Conservation (phyloP, 2,888 invertebrate species). For the Andrena marginata region DNA sequence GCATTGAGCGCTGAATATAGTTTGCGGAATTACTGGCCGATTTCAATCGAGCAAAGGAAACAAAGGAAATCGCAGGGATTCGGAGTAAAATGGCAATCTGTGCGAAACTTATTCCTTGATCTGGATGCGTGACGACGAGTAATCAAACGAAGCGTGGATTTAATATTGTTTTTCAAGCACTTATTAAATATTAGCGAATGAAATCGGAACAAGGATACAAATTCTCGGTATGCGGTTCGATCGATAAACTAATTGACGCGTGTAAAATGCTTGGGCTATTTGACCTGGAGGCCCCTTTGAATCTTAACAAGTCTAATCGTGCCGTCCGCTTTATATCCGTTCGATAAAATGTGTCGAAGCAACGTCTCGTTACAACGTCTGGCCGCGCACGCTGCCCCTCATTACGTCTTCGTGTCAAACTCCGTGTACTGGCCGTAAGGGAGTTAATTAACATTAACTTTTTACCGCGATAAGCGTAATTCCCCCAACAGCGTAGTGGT, state of each 20-base stretch:
- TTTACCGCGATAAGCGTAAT: neutral
- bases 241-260: constrained; percentile 23
- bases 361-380: neutral
- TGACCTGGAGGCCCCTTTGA: constrained; percentile 46
- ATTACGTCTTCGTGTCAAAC: neutral
- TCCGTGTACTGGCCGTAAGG: neutral
- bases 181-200: neutral
- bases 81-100: too few species aligned
- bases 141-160: too few species aligned
- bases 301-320: constrained; percentile 51
- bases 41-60: too few species aligned
- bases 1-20: too few species aligned
- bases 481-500: neutral
- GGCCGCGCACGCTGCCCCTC: neutral
- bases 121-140: too few species aligned
- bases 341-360: constrained; percentile 42
- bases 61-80: too few species aligned
- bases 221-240: neutral
- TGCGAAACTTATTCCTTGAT: too few species aligned
- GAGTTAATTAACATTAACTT: constrained; percentile 11
- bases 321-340: constrained; percentile 6
- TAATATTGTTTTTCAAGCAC: too few species aligned
- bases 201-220: neutral
- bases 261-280: constrained; percentile 30
- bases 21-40: too few species aligned